These are phyloP conservation scores for Calonectris borealis DNA, from an alignment of 2,113 vertebrate species.

Conservation along the genomic window DNA sequence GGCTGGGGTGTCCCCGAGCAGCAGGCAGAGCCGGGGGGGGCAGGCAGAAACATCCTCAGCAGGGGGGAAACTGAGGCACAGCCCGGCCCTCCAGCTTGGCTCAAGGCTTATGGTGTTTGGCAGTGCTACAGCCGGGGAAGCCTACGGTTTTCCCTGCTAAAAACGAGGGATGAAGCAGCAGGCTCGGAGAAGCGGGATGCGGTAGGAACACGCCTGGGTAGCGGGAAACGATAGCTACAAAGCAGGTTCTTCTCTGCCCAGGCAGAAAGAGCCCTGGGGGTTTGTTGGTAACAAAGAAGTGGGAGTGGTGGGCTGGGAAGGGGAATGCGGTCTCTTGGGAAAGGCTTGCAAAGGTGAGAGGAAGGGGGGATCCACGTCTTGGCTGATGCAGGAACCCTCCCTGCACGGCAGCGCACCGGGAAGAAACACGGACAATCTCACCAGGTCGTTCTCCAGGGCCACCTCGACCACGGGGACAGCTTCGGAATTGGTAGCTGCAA, in stretches of 20 bases:
- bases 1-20: background rate
- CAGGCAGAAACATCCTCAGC: background rate
- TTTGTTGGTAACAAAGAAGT: too few species aligned
- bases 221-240: background rate
- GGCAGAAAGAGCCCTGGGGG: background rate
- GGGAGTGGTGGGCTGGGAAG: background rate
- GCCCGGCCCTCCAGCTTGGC: rapidly evolving
- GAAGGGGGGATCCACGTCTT: rapidly evolving
- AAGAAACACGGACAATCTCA: background rate
- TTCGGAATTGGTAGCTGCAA: background rate
- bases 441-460: background rate
- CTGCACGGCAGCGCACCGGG: rapidly evolving
- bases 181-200: background rate
- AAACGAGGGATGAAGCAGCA: background rate
- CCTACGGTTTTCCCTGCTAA: rapidly evolving
- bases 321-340: background rate
- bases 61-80: background rate
- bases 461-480: rapidly evolving
- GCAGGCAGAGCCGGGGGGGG: rapidly evolving
- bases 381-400: background rate
- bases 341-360: background rate
- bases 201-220: too few species aligned
- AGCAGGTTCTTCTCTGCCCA: background rate
- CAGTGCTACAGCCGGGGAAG: rapidly evolving
- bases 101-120: background rate